These are phyloP conservation scores for Mus caroli DNA, from an alignment of 2,797 vertebrate genomes.

Conservation along the genomic window DNA sequence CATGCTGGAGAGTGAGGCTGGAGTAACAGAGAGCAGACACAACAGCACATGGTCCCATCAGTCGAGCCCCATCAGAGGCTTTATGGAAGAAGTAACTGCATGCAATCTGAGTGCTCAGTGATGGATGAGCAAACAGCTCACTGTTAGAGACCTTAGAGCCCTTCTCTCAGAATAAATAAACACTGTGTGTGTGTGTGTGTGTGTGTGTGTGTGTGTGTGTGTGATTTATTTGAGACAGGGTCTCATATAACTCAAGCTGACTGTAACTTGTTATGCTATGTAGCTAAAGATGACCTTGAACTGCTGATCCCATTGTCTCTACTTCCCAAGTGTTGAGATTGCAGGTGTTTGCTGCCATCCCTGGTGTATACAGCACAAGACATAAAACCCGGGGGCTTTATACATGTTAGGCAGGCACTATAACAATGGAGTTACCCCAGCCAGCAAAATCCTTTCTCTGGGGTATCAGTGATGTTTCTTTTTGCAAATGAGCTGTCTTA, in stretches of 20 bases:
- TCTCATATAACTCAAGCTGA: not conserved
- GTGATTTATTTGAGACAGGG: not conserved
- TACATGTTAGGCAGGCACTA: not conserved
- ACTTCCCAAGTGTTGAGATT: not conserved
- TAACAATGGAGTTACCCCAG: not conserved
- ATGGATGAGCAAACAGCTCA: not conserved
- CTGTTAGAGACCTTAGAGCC: not conserved
- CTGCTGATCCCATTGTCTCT: not conserved
- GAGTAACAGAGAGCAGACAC: not conserved
- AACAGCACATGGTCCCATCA: not conserved
- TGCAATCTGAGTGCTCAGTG: not conserved
- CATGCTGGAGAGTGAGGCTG: not conserved
- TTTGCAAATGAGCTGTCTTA: not conserved
- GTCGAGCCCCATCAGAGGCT: not conserved
- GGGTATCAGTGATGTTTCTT: not conserved
- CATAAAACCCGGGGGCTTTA: not conserved
- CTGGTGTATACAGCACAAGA: not conserved
- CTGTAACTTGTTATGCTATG: not conserved
- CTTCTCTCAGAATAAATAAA: not conserved
- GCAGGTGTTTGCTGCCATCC: not conserved
- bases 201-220: not conserved
- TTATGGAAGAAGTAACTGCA: not conserved
- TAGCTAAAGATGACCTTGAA: not conserved
- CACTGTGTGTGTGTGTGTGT: not conserved
- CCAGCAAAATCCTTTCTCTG: not conserved